Base-by-base conservation (phyloP, 1,140 invertebrate genomes). In the Pseudachorutes palmiensis region DNA sequence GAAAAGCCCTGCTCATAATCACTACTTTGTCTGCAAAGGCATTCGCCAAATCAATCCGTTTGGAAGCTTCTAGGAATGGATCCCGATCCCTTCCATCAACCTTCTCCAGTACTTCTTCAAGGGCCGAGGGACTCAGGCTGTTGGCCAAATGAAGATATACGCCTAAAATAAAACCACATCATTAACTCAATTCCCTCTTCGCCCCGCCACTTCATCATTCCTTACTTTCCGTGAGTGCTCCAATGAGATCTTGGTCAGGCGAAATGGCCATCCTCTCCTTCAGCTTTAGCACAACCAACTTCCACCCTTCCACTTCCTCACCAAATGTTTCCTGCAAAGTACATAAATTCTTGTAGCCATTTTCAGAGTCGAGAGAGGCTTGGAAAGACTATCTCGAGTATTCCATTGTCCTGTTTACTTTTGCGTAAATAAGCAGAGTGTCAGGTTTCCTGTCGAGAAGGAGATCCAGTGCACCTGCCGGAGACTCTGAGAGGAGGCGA, bases 211-310 rank as follows among this genome's bases (percentile, higher is more conserved):
- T n/a, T n/a, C n/a, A n/a, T n/a, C n/a, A n/a, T 41, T 26, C 62
- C 67, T 73, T 65, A 73, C 72, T 73, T 73, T 73, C 72, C 49
- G 70, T 71, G 33, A 73, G 66, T 2, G 69, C 67, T 24, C 61
- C 49, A 48, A 67, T 71, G 45, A 71, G 45, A 16, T 73, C 72
- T 2, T 33, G 28, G 60, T 73, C 66, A 30, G 62, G 45, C n/a
- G 72, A 31, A 36, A 59, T 55, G 2, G 67, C 33, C 26, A 73
- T 69, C 29, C 60, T 68, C 55, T 73, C 67, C 49, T 74, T 74
- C 22, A 73, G 60, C 55, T 71, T 69, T 2, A 55, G 19, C 2
- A 73, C 70, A 19, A 73, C 24, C 22, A 49, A 30, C 41, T 70
- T 71, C 72, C 72, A 73, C 48, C 67, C 64, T 14, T 19, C 2